Conservation (phyloP, 2,113 vertebrate genomes). For the Pandion haliaetus region DNA sequence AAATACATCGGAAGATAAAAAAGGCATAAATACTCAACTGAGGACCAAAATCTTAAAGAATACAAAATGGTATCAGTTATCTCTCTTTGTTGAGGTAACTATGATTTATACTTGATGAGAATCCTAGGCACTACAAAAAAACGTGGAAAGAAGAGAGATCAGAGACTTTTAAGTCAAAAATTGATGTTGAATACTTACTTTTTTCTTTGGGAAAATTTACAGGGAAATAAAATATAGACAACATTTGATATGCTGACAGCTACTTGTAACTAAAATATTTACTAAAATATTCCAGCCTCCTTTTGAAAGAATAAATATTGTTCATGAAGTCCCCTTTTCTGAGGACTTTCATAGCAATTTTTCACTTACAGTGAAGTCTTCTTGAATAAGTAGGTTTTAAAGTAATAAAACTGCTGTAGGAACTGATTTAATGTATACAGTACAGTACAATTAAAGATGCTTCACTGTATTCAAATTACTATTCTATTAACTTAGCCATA, state of each 20-base stretch:
- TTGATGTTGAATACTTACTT: background rate
- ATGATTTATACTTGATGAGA: background rate
- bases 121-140: background rate
- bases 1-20: background rate
- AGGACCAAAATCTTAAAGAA: background rate
- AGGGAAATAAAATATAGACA: background rate
- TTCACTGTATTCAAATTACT: background rate
- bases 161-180: background rate
- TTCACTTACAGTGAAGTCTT: background rate
- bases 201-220: background rate
- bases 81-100: background rate
- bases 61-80: background rate
- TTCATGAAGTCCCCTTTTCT: background rate
- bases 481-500: background rate
- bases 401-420: background rate
- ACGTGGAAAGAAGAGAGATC: background rate
- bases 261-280: background rate
- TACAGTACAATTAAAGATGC: background rate
- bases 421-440: background rate
- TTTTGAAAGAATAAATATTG: background rate
- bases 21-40: background rate
- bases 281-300: background rate
- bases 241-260: background rate
- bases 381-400: background rate
- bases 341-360: background rate